Percentiles rank a stretch among this genome's conserved stretches.
phyloP scores from a whole-genome alignment of 2,113 vertebrate genomes.

The Gadus macrocephalus region DNA sequence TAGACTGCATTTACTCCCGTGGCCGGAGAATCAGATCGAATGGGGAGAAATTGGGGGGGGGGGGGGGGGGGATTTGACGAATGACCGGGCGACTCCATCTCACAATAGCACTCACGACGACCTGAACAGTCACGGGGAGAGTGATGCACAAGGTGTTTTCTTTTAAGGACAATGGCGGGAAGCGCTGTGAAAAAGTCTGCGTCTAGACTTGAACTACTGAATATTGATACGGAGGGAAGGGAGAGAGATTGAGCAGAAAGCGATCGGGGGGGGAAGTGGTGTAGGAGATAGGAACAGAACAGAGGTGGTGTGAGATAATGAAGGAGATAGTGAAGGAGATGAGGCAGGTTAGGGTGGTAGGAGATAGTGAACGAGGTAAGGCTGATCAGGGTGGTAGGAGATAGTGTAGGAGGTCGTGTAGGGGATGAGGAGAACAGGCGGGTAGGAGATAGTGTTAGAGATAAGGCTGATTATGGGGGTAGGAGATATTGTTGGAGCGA shows the following conservation, averaged over 20 bases:
- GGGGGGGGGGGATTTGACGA: too few relatives aligned
- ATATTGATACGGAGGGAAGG: conserved; percentile 33
- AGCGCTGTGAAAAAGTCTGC: neutral
- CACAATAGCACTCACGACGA: too few relatives aligned
- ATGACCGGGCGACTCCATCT: too few relatives aligned
- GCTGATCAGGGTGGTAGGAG: neutral
- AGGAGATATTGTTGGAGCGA: neutral
- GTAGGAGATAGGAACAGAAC: neutral
- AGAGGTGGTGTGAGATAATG: conserved; percentile 1
- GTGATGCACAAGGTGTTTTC: too few relatives aligned
- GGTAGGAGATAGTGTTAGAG: neutral
- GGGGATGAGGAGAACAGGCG: neutral
- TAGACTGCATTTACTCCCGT: too few relatives aligned
- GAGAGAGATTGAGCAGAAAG: neutral
- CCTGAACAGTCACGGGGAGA: too few relatives aligned
- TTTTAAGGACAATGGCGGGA: too few relatives aligned
- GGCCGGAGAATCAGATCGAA: too few relatives aligned
- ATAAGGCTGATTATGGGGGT: conserved; percentile 1
- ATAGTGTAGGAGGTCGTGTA: too few relatives aligned
- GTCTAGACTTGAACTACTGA: conserved; percentile 42
- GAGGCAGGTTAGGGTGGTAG: conserved; percentile 5
- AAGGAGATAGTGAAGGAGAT: neutral
- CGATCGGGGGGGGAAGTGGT: neutral
- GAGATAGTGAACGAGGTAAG: neutral
- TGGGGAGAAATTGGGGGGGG: too few relatives aligned